Conservation (phyloP, 1,140 invertebrate genomes). For the Drosophila leontia region DNA sequence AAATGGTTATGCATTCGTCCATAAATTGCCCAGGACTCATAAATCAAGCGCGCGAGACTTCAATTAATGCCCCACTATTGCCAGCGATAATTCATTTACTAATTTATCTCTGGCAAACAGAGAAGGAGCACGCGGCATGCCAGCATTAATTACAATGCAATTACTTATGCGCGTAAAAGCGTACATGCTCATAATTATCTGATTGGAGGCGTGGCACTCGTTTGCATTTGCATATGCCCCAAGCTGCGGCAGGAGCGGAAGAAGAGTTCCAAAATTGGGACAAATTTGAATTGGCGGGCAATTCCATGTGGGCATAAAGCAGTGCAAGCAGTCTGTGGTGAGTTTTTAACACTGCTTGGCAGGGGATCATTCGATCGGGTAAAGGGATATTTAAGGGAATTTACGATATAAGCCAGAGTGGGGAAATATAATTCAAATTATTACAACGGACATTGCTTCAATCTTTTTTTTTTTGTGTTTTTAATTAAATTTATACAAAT, state of each 20-base stretch:
- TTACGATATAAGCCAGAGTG: not conserved
- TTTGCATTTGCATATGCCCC: constrained; percentile 56
- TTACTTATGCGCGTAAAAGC: constrained; percentile 59
- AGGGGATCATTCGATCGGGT: constrained; percentile 3
- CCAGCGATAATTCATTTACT: constrained; percentile 79
- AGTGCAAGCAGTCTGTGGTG: constrained; percentile 20
- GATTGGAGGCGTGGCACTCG: constrained; percentile 50
- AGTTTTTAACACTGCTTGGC: not conserved
- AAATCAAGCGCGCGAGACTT: constrained; percentile 74
- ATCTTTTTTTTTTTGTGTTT: not conserved
- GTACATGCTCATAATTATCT: constrained; percentile 69
- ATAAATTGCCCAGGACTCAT: constrained; percentile 64
- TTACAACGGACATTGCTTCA: not conserved
- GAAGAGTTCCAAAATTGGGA: constrained; percentile 8
- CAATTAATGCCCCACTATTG: constrained; percentile 79
- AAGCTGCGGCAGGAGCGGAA: not conserved
- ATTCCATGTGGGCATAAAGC: not conserved
- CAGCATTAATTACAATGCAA: constrained; percentile 81
- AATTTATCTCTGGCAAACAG: constrained; percentile 74
- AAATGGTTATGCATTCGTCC: constrained; percentile 66
- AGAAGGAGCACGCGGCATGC: constrained; percentile 24
- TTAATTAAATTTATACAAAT: not conserved
- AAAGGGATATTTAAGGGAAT: not conserved
- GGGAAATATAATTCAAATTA: not conserved
- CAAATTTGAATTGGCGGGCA: constrained; percentile 12